phyloP scores from a whole-genome alignment of 2,797 vertebrate genomes.

The Cryptoprocta ferox region DNA sequence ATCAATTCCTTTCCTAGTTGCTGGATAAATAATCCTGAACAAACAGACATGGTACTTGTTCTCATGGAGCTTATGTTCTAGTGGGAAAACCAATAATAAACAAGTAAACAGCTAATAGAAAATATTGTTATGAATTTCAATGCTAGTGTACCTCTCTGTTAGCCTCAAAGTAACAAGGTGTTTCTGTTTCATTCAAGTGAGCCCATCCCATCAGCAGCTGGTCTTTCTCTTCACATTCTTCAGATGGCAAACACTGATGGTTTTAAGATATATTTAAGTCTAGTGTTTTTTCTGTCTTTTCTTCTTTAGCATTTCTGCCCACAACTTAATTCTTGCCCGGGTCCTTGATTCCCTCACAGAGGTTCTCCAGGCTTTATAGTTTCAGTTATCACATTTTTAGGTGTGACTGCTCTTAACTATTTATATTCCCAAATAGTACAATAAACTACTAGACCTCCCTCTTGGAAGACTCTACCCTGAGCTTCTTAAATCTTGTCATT shows the following conservation, averaged over 20 bases:
- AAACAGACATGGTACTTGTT: background rate
- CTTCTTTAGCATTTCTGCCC: background rate
- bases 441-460: background rate
- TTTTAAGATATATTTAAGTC: constrained; percentile 2
- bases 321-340: constrained; percentile 4
- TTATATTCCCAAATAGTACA: background rate
- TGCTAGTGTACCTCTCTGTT: background rate
- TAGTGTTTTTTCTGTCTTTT: background rate
- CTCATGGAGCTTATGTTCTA: background rate
- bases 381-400: background rate
- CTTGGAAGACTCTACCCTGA: background rate
- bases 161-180: background rate
- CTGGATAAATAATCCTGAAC: background rate
- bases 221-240: background rate
- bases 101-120: background rate
- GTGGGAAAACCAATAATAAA: background rate
- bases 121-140: background rate
- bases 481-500: background rate
- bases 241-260: background rate
- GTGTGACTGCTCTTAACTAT: background rate
- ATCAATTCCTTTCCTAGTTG: background rate
- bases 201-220: background rate
- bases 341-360: background rate
- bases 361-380: background rate
- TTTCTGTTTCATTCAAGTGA: background rate